A percentile compares a stretch with the other conserved stretches of the same genome.
Conservation (phyloP, 2,888 invertebrate species). For the Caenorhabditis drosophilae region DNA sequence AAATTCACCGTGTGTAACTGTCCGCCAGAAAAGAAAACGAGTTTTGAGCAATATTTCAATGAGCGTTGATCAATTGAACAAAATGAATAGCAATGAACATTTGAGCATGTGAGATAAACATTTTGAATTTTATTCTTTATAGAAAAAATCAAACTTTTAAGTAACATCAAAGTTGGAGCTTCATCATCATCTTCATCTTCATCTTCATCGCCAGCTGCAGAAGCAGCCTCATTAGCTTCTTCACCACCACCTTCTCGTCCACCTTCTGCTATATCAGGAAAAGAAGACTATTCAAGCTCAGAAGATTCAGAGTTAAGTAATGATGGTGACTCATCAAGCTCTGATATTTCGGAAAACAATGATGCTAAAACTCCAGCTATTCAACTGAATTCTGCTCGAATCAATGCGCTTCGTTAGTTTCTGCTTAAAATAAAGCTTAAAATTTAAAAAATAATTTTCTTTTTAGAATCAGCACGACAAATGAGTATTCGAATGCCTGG, state of each 20-base stretch:
- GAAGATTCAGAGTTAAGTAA: conserved; percentile 39
- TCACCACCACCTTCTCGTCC: too few relatives aligned
- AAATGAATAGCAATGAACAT: conserved; percentile 21
- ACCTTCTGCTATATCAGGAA: too few relatives aligned
- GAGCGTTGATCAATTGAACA: conserved; percentile 39
- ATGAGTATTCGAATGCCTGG: conserved; percentile 7
- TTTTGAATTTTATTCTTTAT: not conserved
- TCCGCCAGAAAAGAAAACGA: conserved; percentile 13
- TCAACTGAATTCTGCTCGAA: not conserved
- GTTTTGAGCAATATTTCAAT: conserved; percentile 34
- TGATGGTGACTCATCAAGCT: conserved; percentile 51
- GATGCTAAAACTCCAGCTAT: not conserved
- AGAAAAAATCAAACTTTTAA: not conserved
- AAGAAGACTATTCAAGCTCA: too few relatives aligned
- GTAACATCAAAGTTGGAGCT: not conserved
- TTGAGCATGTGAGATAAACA: conserved; percentile 12
- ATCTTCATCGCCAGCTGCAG: too few relatives aligned
- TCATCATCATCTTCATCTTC: too few relatives aligned
- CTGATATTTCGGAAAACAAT: conserved; percentile 34
- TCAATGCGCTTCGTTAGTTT: not conserved
- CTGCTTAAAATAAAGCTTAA: not conserved
- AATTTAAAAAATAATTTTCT: not conserved
- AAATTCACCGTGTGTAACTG: conserved; percentile 40
- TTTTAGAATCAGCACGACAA: not conserved
- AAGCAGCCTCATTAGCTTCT: too few relatives aligned